These are phyloP conservation scores for Galeopterus variegatus DNA, from an alignment of 2,113 vertebrate genomes.

Conservation along the genomic window DNA sequence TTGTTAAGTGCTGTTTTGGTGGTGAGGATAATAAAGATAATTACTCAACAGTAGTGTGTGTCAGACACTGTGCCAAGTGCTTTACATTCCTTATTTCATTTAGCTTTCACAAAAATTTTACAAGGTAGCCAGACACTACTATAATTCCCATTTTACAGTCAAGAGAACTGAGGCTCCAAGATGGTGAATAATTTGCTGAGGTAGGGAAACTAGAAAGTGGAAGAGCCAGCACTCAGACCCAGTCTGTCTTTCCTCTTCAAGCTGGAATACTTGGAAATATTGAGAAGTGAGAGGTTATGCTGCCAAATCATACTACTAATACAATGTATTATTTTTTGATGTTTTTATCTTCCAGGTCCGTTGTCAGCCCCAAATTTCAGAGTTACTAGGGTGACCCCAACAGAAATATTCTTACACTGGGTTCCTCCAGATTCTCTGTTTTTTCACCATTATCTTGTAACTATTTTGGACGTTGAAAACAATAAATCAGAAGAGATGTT, in stretches of 20 bases:
- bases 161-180: background rate
- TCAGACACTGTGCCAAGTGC: background rate
- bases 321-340: background rate
- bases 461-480: constrained; percentile 86
- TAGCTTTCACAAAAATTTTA: background rate
- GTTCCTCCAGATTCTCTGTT: constrained; percentile 78
- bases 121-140: background rate
- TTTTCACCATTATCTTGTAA: constrained; percentile 90
- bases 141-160: background rate
- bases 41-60: background rate
- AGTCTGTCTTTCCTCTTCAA: background rate
- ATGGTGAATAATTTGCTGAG: background rate
- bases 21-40: background rate
- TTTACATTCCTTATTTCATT: background rate
- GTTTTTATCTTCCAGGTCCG: constrained; percentile 87
- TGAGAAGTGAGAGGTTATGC: background rate
- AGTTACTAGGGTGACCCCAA: constrained; percentile 83
- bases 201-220: background rate
- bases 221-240: background rate
- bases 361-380: constrained; percentile 89
- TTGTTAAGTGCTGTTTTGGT: background rate
- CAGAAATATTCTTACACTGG: constrained; percentile 91
- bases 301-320: background rate
- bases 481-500: constrained; percentile 79
- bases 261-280: background rate